Percentiles rank a stretch among this genome's conserved stretches.
Evolutionary conservation across 30 jellyfish, hydroid and myxozoan genomes (phyloP).

Genomic region (Haliclystus octoradiatus): DNA sequence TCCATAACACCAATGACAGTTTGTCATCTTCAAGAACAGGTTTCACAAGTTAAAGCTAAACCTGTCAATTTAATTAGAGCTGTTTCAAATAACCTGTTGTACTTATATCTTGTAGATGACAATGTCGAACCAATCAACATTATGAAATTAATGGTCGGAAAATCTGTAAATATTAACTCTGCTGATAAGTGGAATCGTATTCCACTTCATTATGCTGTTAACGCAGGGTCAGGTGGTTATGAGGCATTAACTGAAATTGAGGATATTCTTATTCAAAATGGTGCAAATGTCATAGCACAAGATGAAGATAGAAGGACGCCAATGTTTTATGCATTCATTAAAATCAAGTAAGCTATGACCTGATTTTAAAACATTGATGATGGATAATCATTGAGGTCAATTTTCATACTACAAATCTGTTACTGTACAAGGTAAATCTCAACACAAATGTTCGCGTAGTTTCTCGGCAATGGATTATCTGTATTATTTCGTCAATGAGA

Average conservation of each 20-base stretch:
- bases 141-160: constrained; percentile 3
- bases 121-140: neutral
- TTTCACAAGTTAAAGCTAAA: no score
- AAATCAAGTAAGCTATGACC: neutral
- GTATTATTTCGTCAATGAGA: no score
- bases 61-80: no score
- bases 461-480: no score
- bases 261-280: constrained; percentile 8
- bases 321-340: constrained; percentile 16
- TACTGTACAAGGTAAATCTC: no score
- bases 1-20: no score
- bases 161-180: constrained; percentile 7
- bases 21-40: no score
- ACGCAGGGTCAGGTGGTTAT: constrained; percentile 35
- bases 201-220: constrained; percentile 20
- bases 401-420: no score
- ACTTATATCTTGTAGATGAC: neutral
- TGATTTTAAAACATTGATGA: no score
- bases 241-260: constrained; percentile 34
- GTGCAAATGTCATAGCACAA: constrained; percentile 8
- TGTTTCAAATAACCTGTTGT: no score
- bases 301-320: constrained; percentile 19
- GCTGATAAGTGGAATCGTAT: constrained; percentile 7
- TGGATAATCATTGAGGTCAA: no score
- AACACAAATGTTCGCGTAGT: no score